Evolutionary conservation across 2,888 invertebrate genomes (phyloP).

Genomic region (Koerneria pararmatus): DNA sequence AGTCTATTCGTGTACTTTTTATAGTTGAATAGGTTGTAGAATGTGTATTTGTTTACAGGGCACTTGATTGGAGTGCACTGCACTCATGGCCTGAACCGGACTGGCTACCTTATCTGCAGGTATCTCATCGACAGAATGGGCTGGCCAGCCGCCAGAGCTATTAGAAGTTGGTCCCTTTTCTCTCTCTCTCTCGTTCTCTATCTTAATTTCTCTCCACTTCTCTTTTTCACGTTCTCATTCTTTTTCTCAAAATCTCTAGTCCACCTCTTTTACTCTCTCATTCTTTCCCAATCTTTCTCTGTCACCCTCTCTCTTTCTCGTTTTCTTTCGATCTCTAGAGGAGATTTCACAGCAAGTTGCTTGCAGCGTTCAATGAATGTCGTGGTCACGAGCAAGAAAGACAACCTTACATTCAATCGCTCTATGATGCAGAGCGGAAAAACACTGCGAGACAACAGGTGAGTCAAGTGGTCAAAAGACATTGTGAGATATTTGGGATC

Average conservation of each 20-base stretch:
- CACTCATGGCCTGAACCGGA: slow-evolving; percentile 66
- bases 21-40: too few relatives aligned
- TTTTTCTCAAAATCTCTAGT: too few relatives aligned
- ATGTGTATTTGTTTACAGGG: slow-evolving; percentile 53
- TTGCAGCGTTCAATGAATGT: slow-evolving; percentile 57
- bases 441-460: too few relatives aligned
- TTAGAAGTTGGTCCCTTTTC: slow-evolving; percentile 26
- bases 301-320: neutral
- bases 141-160: slow-evolving; percentile 35
- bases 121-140: slow-evolving; percentile 30
- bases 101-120: slow-evolving; percentile 64
- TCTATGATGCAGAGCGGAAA: too few relatives aligned
- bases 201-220: slow-evolving; percentile 18
- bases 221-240: too few relatives aligned
- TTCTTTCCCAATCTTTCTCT: slow-evolving; percentile 7
- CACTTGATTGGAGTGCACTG: slow-evolving; percentile 64
- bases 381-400: slow-evolving; percentile 61
- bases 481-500: too few relatives aligned
- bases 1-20: too few relatives aligned
- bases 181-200: slow-evolving; percentile 13
- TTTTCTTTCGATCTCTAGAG: too few relatives aligned
- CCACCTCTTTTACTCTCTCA: neutral
- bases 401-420: too few relatives aligned
- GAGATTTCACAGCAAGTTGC: neutral
- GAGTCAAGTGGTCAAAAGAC: too few relatives aligned